Conservation (phyloP, 2,797 vertebrate species). For the Echiichthys vipera region DNA sequence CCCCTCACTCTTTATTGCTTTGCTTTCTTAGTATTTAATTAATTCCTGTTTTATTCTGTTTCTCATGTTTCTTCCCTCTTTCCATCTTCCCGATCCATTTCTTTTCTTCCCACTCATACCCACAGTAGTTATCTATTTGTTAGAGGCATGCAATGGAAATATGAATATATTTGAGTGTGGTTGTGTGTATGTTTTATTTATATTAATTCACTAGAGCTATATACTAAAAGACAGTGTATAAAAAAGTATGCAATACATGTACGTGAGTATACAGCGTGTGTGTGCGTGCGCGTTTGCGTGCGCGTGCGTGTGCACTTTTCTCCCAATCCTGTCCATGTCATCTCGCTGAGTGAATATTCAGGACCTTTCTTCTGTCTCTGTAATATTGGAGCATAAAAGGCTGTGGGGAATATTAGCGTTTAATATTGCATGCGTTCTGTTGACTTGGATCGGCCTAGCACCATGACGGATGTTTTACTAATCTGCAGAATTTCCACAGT, state of each 20-base stretch:
- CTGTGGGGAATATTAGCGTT: conserved; percentile 82
- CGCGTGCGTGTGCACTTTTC: conserved; percentile 45
- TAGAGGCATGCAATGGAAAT: conserved; percentile 25
- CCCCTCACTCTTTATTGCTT: conserved; percentile 54
- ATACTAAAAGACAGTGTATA: conserved; percentile 33
- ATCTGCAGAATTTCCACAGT: conserved; percentile 85
- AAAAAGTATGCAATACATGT: conserved; percentile 11
- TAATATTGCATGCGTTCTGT: conserved; percentile 87
- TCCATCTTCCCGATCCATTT: conserved; percentile 24
- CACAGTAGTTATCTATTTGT: conserved; percentile 29
- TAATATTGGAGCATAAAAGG: conserved; percentile 83
- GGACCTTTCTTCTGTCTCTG: conserved; percentile 80
- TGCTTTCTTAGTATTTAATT: conserved; percentile 63
- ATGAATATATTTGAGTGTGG: conserved; percentile 10
- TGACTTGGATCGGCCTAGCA: conserved; percentile 79
- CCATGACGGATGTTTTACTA: conserved; percentile 83
- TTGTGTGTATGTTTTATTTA: conserved; percentile 31
- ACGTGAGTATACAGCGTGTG: conserved; percentile 12
- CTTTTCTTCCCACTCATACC: conserved; percentile 5
- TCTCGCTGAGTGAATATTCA: conserved; percentile 80
- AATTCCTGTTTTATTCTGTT: conserved; percentile 53
- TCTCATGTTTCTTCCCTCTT: conserved; percentile 49
- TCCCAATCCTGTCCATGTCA: conserved; percentile 67
- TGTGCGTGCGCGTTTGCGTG: conserved; percentile 4
- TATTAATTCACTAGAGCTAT: conserved; percentile 26